Base-by-base conservation (phyloP, 1,140 invertebrate species). In the Homarus americanus region DNA sequence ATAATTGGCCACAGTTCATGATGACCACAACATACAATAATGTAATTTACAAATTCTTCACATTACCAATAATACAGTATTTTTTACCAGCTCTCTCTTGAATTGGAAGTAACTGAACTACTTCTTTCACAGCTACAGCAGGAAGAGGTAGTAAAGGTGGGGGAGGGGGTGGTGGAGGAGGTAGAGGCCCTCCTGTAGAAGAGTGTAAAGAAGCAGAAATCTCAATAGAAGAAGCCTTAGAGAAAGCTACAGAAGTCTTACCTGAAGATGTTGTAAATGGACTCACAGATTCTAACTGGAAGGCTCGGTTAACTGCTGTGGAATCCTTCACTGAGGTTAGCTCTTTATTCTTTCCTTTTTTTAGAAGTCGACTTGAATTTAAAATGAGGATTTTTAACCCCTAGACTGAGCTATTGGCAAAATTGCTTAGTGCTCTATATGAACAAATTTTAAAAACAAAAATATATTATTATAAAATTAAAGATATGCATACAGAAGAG, bases 201-300 rank as follows among this genome's bases (percentile, higher is more conserved):
- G 93, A 93, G 36, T 85, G 78, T n/a, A 85, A 72, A 58, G 93
- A 93, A 82, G 44, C 82, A 73, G 96, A 96, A 93, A 93, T 96
- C 80, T 94, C 93, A 49, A 94, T 95, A n/a, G 97, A 97, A 91
- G 97, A 97, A 92, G 96, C 97, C 1, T 96, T 96, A 88, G 96
- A 96, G 92, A 96, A 96, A 93, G 96, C 96, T 9, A 94, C 94
- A 40, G 96, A 96, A 86, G 93, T 97, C 0, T 94, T 98, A 5
- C 94, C 96, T 12, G 93, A 94, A 2, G 96, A 97, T 53, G 94
- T 96, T 38, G 93, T 97, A n/a, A 94, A 94, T 93, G 97, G 96
- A 82, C 94, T 98, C 9, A 94, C 95, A 0, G 97, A 97, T 94
- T 93, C 95, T 82, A 98, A 98, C 94, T 98, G 98, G 98, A 98